These are phyloP conservation scores for Drosophila histrio DNA, from an alignment of 2,888 invertebrate genomes.

Conservation along the genomic window DNA sequence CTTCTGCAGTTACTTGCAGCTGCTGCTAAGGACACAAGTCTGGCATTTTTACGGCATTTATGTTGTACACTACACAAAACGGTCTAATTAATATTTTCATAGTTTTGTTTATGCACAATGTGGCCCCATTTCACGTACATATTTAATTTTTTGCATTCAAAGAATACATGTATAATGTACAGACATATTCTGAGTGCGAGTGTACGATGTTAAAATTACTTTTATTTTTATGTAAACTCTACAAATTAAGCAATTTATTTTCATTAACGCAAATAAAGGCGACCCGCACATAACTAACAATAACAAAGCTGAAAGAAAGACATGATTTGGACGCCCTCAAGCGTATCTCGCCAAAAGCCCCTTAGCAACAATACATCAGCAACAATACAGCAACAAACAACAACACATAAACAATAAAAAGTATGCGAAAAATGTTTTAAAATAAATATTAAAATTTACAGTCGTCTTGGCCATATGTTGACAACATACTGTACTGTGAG, in stretches of 20 bases:
- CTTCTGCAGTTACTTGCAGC: slow-evolving; percentile 16
- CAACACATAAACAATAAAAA: neutral
- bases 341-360: slow-evolving; percentile 38
- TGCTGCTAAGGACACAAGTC: slow-evolving; percentile 39
- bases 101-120: slow-evolving; percentile 37
- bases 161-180: slow-evolving; percentile 3
- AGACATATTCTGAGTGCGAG: neutral
- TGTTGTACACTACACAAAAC: slow-evolving; percentile 10
- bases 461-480: slow-evolving; percentile 43
- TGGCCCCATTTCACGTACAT: slow-evolving; percentile 21
- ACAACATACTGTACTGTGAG: slow-evolving; percentile 19
- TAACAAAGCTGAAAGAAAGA: slow-evolving; percentile 15
- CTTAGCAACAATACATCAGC: slow-evolving; percentile 2
- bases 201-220: slow-evolving; percentile 36
- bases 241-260: slow-evolving; percentile 76
- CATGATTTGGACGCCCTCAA: slow-evolving; percentile 59
- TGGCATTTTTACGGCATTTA: slow-evolving; percentile 20
- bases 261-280: slow-evolving; percentile 65
- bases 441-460: slow-evolving; percentile 1
- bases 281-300: slow-evolving; percentile 28
- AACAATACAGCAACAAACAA: too few relatives aligned
- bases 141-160: neutral
- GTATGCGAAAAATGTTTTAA: slow-evolving; percentile 3
- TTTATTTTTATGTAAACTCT: slow-evolving; percentile 58
- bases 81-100: slow-evolving; percentile 41